A percentile compares a stretch with the other conserved stretches of the same genome.
Conservation (phyloP, 2,113 vertebrate genomes). For the Xenopus tropicalis region DNA sequence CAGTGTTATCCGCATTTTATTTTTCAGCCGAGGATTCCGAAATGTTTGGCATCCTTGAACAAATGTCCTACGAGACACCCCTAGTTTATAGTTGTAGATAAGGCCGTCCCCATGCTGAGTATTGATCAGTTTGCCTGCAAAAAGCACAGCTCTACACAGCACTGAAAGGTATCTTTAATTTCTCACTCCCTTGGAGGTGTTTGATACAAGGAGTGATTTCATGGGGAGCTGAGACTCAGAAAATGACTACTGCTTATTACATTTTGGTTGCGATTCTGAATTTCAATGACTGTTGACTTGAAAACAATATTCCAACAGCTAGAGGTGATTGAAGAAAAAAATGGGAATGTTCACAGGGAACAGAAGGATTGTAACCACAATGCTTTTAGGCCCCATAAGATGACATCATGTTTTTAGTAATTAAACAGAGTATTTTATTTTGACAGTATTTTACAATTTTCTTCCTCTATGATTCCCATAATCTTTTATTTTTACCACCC, state of each 20-base stretch:
- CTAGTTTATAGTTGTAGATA: background rate
- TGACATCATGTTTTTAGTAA: no score
- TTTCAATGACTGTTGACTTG: conserved; percentile 35
- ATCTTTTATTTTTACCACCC: no score
- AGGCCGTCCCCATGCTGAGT: conserved; percentile 25
- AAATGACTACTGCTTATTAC: conserved; percentile 39
- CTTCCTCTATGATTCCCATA: no score
- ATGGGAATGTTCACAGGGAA: background rate
- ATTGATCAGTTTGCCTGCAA: conserved; percentile 34
- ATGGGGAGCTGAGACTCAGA: conserved; percentile 30
- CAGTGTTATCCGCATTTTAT: background rate
- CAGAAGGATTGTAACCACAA: background rate
- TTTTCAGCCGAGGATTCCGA: conserved; percentile 11
- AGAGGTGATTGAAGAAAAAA: conserved; percentile 14
- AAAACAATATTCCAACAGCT: background rate
- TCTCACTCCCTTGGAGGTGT: conserved; percentile 30
- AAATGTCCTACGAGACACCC: conserved; percentile 24
- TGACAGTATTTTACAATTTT: no score
- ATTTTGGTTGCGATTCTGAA: conserved; percentile 42
- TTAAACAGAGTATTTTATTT: no score
- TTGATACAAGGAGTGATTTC: conserved; percentile 51
- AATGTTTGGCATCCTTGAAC: conserved; percentile 36
- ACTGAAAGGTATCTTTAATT: conserved; percentile 47
- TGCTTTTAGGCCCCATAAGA: no score
- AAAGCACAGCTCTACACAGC: conserved; percentile 22